Base-by-base conservation (phyloP, 2,113 vertebrate species). In the Neolamprologus kungweensis region DNA sequence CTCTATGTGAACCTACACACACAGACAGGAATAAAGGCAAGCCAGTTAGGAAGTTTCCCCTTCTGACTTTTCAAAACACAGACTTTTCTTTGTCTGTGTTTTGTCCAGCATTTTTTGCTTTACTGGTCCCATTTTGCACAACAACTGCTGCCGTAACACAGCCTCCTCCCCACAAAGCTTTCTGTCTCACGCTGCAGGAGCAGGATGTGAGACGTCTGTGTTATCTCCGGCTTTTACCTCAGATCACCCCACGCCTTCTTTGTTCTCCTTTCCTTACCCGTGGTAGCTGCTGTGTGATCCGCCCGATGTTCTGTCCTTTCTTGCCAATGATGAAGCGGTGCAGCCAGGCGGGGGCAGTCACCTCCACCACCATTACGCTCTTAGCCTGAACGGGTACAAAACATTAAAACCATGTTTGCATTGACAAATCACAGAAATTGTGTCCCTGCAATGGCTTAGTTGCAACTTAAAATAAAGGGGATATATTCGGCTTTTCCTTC, bases 311-410 rank as follows among this genome's bases (percentile, higher is more conserved):
- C 87, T 96, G 96, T 60, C 97, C 96, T 92, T 97, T 97, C 82
- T 97, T 97, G 71, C 96, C 96, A n/a, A 97, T 97, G 90, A 97
- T 97, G 94, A 97, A 97, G 85, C 95, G 97, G 90, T 97, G 97
- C 14, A 98, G 93, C 97, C 97, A 98, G 21, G 96, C 96, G 1
- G 96, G 97, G 65, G 96, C 96, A 1, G 87, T 96, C 81, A 97
- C 97, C 37, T 96, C 96, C 85, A 96, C 93, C 91, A 97, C 95
- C 90, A 95, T 96, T 63, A 95, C 96, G 50, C 95, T 96, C 90
- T 97, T 97, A 2, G 96, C 96, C 97, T 97, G 92, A 12, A 50
- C 1, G 12, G 45, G n/a, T 13, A 53, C n/a, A 75, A 73, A 21
- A 68, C n/a, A 9, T 80, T 57, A 5, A 53, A 81, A 53, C 26